Evolutionary conservation across 2,888 invertebrate species (phyloP).

Genomic region (Odontocolon sp.): DNA sequence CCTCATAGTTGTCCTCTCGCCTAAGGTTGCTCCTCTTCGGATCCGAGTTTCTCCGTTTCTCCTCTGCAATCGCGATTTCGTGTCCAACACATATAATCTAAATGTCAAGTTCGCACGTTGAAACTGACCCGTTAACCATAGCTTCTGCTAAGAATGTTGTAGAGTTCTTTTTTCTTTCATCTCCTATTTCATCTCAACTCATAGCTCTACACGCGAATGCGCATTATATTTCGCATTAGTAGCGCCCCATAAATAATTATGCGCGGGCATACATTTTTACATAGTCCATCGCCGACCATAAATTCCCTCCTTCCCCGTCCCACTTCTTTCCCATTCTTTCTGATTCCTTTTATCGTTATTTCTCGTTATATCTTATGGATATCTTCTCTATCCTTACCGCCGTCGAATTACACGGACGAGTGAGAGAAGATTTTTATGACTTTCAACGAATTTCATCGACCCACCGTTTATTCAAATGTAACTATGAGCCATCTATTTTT

Average conservation of each 20-base stretch:
- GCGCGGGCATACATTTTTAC: constrained; percentile 27
- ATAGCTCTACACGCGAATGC: constrained; percentile 46
- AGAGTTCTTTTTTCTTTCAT: no score
- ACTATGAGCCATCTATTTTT: constrained; percentile 26
- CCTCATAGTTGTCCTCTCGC: constrained; percentile 69
- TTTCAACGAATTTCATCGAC: constrained; percentile 29
- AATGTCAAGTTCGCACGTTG: no score
- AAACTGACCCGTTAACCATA: no score
- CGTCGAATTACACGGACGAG: not conserved
- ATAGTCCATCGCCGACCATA: constrained; percentile 46
- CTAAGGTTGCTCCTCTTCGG: constrained; percentile 69
- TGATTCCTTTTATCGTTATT: not conserved
- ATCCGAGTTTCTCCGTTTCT: constrained; percentile 7
- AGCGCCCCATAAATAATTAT: constrained; percentile 61
- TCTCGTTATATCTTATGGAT: constrained; percentile 17
- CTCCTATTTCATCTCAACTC: not conserved
- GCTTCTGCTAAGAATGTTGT: no score
- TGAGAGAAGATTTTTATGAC: constrained; percentile 12
- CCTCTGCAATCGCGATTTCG: constrained; percentile 16
- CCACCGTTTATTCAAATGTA: constrained; percentile 19
- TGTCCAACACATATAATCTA: constrained; percentile 4
- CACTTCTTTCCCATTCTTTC: not conserved
- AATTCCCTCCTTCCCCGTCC: constrained; percentile 34
- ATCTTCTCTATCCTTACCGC: constrained; percentile 15
- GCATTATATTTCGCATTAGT: constrained; percentile 69